phyloP scores from a whole-genome alignment of 2,113 vertebrate genomes.

The Cacatua alba region DNA sequence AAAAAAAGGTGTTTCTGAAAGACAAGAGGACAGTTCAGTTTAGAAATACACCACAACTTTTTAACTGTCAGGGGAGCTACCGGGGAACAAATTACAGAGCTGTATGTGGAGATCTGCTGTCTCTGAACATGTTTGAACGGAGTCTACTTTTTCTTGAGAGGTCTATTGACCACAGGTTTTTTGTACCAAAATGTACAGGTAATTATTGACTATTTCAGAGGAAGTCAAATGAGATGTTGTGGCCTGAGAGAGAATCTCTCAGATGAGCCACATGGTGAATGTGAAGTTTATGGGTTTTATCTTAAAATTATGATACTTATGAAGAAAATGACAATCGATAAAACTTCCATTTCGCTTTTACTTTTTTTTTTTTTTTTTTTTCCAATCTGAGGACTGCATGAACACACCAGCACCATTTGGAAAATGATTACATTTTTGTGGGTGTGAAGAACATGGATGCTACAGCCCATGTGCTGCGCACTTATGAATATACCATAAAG shows the following conservation, averaged over 20 bases:
- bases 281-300: not conserved
- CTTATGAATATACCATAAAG: not conserved
- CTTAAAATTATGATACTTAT: not conserved
- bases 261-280: not conserved
- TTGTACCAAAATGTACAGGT: not conserved
- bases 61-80: not conserved
- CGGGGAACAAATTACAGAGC: not conserved
- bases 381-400: not conserved
- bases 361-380: not conserved
- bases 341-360: not conserved
- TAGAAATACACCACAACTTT: not conserved
- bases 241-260: not conserved
- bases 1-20: not conserved
- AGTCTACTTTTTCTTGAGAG: not conserved
- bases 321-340: not conserved
- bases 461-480: not conserved
- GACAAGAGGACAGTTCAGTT: not conserved
- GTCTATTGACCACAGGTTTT: not conserved
- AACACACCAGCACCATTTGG: not conserved
- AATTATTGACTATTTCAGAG: not conserved
- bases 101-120: not conserved
- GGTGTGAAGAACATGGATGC: not conserved
- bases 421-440: not conserved
- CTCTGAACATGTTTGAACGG: not conserved
- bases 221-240: not conserved